phyloP scores from a whole-genome alignment of 2,797 vertebrate species.

The Morelia viridis region DNA sequence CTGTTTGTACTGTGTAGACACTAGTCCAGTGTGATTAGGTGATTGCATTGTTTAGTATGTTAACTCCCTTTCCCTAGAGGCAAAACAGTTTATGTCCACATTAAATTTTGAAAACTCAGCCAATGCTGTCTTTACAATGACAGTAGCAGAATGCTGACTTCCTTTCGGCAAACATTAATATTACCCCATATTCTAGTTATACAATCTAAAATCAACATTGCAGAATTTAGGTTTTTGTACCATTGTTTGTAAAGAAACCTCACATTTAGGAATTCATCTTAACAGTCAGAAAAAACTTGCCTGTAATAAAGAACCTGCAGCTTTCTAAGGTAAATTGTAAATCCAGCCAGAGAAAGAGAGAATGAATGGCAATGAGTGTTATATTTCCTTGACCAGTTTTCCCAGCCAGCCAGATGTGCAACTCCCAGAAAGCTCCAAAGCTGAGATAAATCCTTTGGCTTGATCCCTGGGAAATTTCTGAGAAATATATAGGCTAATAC shows the following conservation, averaged over 20 bases:
- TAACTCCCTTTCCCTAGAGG: conserved; percentile 1
- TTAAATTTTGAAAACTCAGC: neutral
- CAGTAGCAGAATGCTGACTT: neutral
- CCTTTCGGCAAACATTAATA: neutral
- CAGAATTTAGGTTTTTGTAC: neutral
- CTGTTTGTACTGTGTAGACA: neutral
- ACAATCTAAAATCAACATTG: neutral
- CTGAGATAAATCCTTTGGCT: neutral
- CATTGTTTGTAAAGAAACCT: neutral
- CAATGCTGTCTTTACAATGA: neutral
- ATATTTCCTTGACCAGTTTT: neutral
- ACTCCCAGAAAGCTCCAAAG: neutral
- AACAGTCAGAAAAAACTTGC: neutral
- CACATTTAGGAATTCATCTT: neutral
- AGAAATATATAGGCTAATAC: neutral
- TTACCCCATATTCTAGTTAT: rapidly evolving
- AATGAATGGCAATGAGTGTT: neutral
- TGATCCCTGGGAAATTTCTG: neutral
- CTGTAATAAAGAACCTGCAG: neutral
- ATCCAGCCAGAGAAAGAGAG: neutral
- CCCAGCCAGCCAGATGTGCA: neutral
- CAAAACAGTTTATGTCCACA: neutral
- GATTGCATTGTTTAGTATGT: conserved; percentile 8
- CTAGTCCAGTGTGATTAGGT: neutral
- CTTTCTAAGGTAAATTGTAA: neutral